phyloP scores from a whole-genome alignment of 2,888 invertebrate genomes.

The Adelognathus sp. region DNA sequence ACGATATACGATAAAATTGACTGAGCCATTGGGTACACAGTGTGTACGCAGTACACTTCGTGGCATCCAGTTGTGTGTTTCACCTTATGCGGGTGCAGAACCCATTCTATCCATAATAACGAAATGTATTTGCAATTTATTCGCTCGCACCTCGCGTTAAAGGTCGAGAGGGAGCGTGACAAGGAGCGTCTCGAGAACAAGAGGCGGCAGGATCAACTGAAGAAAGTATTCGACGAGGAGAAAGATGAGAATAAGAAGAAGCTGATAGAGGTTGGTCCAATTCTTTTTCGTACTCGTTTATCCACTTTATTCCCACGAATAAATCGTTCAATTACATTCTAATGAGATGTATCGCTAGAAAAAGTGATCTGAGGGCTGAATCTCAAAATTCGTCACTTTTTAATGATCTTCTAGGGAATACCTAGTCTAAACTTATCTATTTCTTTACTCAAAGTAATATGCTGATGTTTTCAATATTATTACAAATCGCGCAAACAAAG shows the following conservation, averaged over 20 bases:
- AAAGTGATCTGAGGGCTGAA: no score
- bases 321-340: no score
- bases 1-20: slow-evolving; percentile 3
- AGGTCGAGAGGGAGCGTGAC: slow-evolving; percentile 94
- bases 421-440: no score
- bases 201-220: slow-evolving; percentile 91
- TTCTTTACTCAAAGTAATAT: no score
- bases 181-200: slow-evolving; percentile 94
- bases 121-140: slow-evolving; percentile 57
- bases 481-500: no score
- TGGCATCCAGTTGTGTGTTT: slow-evolving; percentile 19
- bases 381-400: no score
- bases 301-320: neutral
- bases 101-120: slow-evolving; percentile 40
- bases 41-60: neutral
- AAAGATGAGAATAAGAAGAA: slow-evolving; percentile 94
- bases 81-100: slow-evolving; percentile 3
- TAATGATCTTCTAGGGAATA: no score
- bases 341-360: no score
- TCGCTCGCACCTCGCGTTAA: slow-evolving; percentile 58
- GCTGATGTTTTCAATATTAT: no score
- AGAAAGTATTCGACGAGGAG: slow-evolving; percentile 93
- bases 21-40: slow-evolving; percentile 1
- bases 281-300: neutral
- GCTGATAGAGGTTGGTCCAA: slow-evolving; percentile 83